phyloP scores from a whole-genome alignment of 1,140 invertebrate genomes.

The Centruroides sculpturatus region DNA sequence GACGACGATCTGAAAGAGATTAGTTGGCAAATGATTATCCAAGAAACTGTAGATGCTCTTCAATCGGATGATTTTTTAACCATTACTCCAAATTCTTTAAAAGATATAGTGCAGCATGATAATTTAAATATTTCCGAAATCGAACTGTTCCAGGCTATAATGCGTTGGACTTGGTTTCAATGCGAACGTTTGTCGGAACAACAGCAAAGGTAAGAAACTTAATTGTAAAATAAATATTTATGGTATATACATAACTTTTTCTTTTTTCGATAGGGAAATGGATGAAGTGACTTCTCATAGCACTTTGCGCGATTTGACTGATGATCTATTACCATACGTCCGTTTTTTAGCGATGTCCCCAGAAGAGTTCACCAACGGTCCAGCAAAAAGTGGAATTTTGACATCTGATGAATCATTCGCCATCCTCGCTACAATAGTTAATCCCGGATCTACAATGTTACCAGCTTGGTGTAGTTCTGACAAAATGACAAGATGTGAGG shows the following conservation, averaged over 20 bases:
- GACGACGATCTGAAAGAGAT: constrained; percentile 18
- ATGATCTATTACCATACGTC: constrained; percentile 10
- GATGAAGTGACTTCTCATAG: constrained; percentile 1
- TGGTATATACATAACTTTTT: constrained; percentile 17
- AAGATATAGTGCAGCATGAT: constrained; percentile 1
- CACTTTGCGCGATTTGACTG: constrained; percentile 3
- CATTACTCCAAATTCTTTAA: no score
- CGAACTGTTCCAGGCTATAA: no score
- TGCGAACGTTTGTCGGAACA: constrained; percentile 3
- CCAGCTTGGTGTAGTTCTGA: no score
- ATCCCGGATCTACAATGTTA: constrained; percentile 8
- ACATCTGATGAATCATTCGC: constrained; percentile 18
- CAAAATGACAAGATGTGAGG: no score
- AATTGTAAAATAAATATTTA: constrained; percentile 20
- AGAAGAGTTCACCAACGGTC: constrained; percentile 20
- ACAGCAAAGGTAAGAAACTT: constrained; percentile 20
- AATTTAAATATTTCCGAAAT: background rate
- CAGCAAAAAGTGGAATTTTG: constrained; percentile 14
- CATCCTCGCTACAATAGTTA: constrained; percentile 22
- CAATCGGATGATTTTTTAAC: no score
- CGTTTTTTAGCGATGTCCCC: constrained; percentile 20
- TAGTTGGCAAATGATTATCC: no score
- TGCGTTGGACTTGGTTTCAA: no score
- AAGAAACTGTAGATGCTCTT: no score
- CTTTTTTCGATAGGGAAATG: background rate